Base-by-base conservation (phyloP, 2,113 vertebrate genomes). In the Pogonocichla stellata region DNA sequence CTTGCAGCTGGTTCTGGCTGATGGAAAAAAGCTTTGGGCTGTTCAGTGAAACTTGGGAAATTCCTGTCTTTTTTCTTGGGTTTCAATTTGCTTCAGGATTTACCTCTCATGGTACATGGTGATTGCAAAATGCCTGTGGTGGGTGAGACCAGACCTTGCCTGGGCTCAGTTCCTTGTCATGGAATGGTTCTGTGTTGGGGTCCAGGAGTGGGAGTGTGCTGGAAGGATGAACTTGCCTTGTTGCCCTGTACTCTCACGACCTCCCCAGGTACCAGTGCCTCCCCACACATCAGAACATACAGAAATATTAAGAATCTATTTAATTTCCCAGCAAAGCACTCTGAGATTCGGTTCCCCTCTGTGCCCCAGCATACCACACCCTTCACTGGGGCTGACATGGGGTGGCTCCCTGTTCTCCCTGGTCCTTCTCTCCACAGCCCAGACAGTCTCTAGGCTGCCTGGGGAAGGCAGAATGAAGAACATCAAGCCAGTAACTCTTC, bases 371-470 rank as follows among this genome's bases (percentile, higher is more conserved):
- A 1, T 8, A 4, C 10, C 62, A 19, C 66, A 36, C 29, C 54
- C 38, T 56, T 60, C 57, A 1, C 48, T 0, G 4, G 29, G n/a
- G 28, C 53, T 80, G 82, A 4, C 6, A 2, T 0, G 3, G 82
- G 38, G 23, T 28, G 48, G 56, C 34, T 93, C 64, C 65, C 79
- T 54, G 12, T 3, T 34, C 53, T 56, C 47, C 31, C 82, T 67
- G 40, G 16, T 65, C 53, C 31, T 42, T 15, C 34, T 40, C 75
- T 57, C 45, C 11, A 2, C 36, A 19, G 12, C 6, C 31, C 74
- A 71, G 51, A 34, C 72, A 51, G 25, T 53, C 65, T 67, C 87
- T 22, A 14, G 81, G 90, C 88, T 79, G 90, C 94, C 84, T 92
- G 91, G 53, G 86, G 56, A 92, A 92, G 40, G 58, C 83, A 71